Base-by-base conservation (phyloP, 2,113 vertebrate species). In the Gadus macrocephalus region DNA sequence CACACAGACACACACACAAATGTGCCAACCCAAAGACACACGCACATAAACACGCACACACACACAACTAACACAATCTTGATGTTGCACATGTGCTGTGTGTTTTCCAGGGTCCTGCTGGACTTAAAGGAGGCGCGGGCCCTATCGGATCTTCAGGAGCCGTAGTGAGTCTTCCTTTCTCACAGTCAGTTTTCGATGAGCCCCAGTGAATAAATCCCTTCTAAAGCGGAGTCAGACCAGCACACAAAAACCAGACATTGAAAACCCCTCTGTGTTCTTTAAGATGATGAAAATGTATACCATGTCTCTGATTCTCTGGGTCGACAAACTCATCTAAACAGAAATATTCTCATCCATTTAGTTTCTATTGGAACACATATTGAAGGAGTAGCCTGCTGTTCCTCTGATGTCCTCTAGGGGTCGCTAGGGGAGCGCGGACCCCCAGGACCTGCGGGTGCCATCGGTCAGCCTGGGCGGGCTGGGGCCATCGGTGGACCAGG, bases 101-200 rank as follows among this genome's bases (percentile, higher is more conserved):
- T 82, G 22, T 75, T 15, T 70, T 81, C 55, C 71, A 99, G 97
- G 97, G 97, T 2, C 85, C 95, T 25, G 87, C 93, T 3, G 97
- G 97, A 53, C 79, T 98, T 81, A 99, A 99, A 92, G 97, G 97
- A 91, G 95, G 90, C 0, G 93, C 95, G 62, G 97, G 97, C 20
- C 97, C 96, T 0, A 90, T 85, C 0, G 97, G 97, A 20, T 85
- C 92, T 0, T 77, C 94, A 1, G 97, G 97, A 71, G 91, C 91
- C 14, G 86, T 93, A 2, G 97, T 99, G 85, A 94, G 97, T 95
- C 3, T 11, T 35, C 42, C 67, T 20, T 25, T 5, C 17, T 15
- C 19, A 16, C 59, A 49, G 3, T 27, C 12, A 20, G 1, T 12
- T 60, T 20, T 8, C 19, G 58, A 60, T 60, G 58, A 19, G 58